Evolutionary conservation across 2,888 invertebrate species (phyloP).

Genomic region (Spodoptera picta): DNA sequence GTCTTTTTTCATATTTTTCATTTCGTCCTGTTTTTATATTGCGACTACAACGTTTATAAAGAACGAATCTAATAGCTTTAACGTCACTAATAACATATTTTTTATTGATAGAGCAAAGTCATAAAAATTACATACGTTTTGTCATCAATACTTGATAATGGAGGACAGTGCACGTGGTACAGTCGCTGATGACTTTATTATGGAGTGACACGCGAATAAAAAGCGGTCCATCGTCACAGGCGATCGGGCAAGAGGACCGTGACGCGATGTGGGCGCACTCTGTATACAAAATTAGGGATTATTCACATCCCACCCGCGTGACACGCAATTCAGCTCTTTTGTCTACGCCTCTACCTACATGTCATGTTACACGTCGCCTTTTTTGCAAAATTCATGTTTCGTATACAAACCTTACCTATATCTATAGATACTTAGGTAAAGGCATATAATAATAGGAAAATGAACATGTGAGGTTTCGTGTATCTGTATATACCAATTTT

Average conservation of each 20-base stretch:
- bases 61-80: slow-evolving; percentile 1
- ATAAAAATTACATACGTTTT: slow-evolving; percentile 41
- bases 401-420: neutral
- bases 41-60: too few relatives aligned
- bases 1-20: too few relatives aligned
- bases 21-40: too few relatives aligned
- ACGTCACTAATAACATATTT: slow-evolving; percentile 8
- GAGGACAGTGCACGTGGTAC: slow-evolving; percentile 63
- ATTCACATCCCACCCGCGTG: slow-evolving; percentile 72
- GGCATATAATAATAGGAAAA: too few relatives aligned
- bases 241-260: slow-evolving; percentile 69
- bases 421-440: too few relatives aligned
- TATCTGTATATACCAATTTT: too few relatives aligned
- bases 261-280: slow-evolving; percentile 74
- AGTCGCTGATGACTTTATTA: slow-evolving; percentile 61
- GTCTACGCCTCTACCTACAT: slow-evolving; percentile 56
- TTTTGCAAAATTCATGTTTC: neutral
- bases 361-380: slow-evolving; percentile 35
- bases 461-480: too few relatives aligned
- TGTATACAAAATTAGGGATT: slow-evolving; percentile 85
- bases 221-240: slow-evolving; percentile 66
- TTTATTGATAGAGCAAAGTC: slow-evolving; percentile 20
- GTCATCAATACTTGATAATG: slow-evolving; percentile 37
- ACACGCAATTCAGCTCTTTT: slow-evolving; percentile 70
- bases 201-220: slow-evolving; percentile 61